These are phyloP conservation scores for Ophion costatus DNA, from an alignment of 2,888 invertebrate genomes.

Conservation along the genomic window DNA sequence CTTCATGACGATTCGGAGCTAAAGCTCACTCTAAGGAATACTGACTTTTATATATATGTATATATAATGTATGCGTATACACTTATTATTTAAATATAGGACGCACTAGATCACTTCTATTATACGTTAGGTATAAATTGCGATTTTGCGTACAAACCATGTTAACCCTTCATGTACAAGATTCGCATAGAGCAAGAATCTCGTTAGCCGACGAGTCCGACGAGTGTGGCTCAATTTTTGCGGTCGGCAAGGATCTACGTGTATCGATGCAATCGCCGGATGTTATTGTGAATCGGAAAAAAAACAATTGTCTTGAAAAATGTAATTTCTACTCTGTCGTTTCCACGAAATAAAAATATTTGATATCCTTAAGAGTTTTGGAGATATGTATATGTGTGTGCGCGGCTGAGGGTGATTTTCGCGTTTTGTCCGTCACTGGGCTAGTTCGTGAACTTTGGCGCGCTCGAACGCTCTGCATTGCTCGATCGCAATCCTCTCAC, in stretches of 20 bases:
- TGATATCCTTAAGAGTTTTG: neutral
- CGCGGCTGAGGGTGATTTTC: neutral
- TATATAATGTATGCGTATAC: constrained; percentile 58
- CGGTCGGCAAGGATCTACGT: constrained; percentile 7
- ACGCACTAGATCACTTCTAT: constrained; percentile 51
- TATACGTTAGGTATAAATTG: constrained; percentile 56
- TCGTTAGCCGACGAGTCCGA: neutral
- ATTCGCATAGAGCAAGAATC: constrained; percentile 26
- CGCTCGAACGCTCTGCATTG: too few species aligned
- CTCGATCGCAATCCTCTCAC: too few species aligned
- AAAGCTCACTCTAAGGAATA: constrained; percentile 41
- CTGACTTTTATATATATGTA: constrained; percentile 57
- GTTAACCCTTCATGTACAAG: constrained; percentile 45
- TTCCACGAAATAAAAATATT: constrained; percentile 38
- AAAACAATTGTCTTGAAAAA: constrained; percentile 27
- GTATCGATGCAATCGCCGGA: constrained; percentile 3
- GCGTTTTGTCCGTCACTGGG: neutral
- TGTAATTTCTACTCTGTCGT: constrained; percentile 36
- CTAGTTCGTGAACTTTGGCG: neutral
- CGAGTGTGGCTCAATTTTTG: neutral
- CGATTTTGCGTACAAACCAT: constrained; percentile 60
- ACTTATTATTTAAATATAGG: constrained; percentile 50
- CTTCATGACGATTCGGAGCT: constrained; percentile 40
- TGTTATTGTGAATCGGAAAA: constrained; percentile 23
- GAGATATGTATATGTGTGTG: neutral